These are phyloP conservation scores for Climacteris rufus DNA, from an alignment of 2,113 vertebrate species.

Conservation along the genomic window DNA sequence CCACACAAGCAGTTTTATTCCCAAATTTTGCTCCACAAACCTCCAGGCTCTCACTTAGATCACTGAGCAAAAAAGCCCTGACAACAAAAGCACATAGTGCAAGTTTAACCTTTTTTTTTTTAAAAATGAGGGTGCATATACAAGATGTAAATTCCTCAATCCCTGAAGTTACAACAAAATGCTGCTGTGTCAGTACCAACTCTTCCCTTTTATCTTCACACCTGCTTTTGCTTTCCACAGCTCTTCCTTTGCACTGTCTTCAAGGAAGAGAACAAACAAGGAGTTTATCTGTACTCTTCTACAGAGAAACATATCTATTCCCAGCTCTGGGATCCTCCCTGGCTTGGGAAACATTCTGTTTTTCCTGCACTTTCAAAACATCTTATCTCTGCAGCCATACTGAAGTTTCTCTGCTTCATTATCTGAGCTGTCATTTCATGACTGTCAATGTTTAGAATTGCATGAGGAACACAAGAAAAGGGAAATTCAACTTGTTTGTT, in stretches of 20 bases:
- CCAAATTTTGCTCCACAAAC: not conserved
- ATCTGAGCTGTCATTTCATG: not conserved
- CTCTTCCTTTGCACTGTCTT: not conserved
- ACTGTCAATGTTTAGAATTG: not conserved
- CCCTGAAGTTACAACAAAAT: not conserved
- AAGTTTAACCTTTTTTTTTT: not conserved
- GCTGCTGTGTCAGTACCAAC: not conserved
- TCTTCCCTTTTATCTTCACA: not conserved
- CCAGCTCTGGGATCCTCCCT: not conserved
- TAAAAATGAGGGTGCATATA: not conserved
- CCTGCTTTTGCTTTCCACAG: not conserved
- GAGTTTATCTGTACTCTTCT: not conserved
- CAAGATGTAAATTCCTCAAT: not conserved
- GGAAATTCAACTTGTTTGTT: not conserved
- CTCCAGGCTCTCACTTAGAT: accelerated
- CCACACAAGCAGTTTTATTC: not conserved
- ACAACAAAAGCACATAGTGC: not conserved
- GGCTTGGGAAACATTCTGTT: not conserved
- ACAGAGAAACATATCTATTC: not conserved
- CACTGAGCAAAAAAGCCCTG: not conserved
- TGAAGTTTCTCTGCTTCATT: not conserved
- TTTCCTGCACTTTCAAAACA: not conserved
- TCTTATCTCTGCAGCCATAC: not conserved
- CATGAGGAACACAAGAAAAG: not conserved
- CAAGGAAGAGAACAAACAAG: not conserved